Evolutionary conservation across 2,888 invertebrate genomes (phyloP).

Genomic region (Pharmacophagus antenor): DNA sequence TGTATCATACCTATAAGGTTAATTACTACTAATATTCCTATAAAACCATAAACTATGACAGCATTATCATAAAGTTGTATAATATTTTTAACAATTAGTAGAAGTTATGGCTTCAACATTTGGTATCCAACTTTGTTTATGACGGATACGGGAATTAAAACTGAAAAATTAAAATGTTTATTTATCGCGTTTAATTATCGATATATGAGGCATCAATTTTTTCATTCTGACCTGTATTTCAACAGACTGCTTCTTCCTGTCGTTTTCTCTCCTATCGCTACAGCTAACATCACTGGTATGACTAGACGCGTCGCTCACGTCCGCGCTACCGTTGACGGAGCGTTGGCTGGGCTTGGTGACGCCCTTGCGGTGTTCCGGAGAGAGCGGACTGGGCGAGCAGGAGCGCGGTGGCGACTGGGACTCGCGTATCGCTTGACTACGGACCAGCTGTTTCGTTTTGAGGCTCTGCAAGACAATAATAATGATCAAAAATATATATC

Average conservation of each 20-base stretch:
- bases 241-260: conserved; percentile 58
- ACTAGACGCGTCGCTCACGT: conserved; percentile 56
- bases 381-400: conserved; percentile 60
- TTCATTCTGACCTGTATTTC: conserved; percentile 71
- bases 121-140: no score
- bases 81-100: no score
- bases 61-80: no score
- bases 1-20: no score
- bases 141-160: no score
- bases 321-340: conserved; percentile 46
- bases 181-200: no score
- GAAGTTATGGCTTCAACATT: no score
- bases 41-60: no score
- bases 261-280: conserved; percentile 43
- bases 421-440: conserved; percentile 95
- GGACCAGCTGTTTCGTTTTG: conserved; percentile 91
- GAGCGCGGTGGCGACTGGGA: conserved; percentile 85
- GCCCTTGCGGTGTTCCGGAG: conserved; percentile 33
- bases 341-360: conserved; percentile 35
- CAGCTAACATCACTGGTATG: conserved; percentile 52
- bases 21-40: no score
- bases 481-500: no score
- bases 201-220: no score
- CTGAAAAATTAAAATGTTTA: no score
- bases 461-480: conserved; percentile 69